Conservation (phyloP, 2,797 vertebrate species). For the Gallinago nigripennis region DNA sequence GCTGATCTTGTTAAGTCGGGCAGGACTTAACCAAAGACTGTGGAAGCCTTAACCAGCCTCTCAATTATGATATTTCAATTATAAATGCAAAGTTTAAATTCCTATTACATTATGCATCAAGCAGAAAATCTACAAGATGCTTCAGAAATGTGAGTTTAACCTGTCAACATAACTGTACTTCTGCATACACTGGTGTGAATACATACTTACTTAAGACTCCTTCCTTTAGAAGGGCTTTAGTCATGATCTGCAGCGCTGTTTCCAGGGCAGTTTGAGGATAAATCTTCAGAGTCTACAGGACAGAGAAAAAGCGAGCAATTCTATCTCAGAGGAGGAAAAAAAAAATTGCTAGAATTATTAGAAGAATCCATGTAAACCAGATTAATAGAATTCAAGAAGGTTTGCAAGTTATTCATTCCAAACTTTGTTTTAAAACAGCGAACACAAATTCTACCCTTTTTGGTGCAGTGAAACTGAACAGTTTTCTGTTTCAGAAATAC, state of each 20-base stretch:
- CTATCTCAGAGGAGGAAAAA: background rate
- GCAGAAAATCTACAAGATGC: background rate
- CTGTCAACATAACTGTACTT: background rate
- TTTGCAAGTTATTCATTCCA: background rate
- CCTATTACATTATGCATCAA: background rate
- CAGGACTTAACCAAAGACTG: background rate
- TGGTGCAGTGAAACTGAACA: background rate
- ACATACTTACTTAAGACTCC: constrained; percentile 11
- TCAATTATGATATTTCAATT: background rate
- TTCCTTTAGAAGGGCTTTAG: constrained; percentile 67
- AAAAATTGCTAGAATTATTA: background rate
- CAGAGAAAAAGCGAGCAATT: background rate
- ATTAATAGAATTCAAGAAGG: background rate
- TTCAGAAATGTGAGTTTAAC: background rate
- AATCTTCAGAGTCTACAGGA: constrained; percentile 86
- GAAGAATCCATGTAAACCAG: background rate
- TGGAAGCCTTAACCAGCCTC: background rate
- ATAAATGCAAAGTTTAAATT: background rate
- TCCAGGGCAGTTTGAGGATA: constrained; percentile 90
- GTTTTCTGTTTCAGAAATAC: background rate
- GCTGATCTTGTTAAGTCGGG: background rate
- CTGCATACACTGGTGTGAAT: background rate
- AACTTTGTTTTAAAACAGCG: background rate
- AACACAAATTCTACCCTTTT: background rate
- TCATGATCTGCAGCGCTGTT: constrained; percentile 90